Base-by-base conservation (phyloP, 2,113 vertebrate species). In the Myanophis thanlyinensis region DNA sequence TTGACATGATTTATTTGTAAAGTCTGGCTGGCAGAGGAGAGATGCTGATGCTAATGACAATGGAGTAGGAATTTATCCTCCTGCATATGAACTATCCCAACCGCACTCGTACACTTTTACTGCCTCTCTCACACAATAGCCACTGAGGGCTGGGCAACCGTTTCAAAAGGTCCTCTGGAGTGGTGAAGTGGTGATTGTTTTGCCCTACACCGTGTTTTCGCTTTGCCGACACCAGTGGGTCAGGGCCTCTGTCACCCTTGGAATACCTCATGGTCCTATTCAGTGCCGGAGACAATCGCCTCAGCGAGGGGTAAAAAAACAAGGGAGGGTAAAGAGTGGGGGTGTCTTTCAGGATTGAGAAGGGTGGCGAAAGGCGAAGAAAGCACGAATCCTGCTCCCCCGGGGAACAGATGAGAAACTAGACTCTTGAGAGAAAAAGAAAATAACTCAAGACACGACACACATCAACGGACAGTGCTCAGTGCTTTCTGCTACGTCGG, bases 401-500 rank as follows among this genome's bases (percentile, higher is more conserved):
- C 35, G 0, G 2, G 18, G 18, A 93, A 93, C 52, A 67, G 90
- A 88, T 47, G 53, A 51, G 27, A 91, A 89, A 40, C 51, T 30
- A 73, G 85, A 87, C 46, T 62, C 52, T 10, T 10, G 86, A 93
- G 86, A 35, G 40, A 44, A 67, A 73, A 80, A 85, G 87, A 67
- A 86, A 93, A 85, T 25, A 85, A 54, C 30, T 91, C 87, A 89
- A 52, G 67, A 51, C 48, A 52, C 12, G 30, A 47, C 80, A 89
- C 46, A 46, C 86, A 40, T 91, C 90, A 67, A 91, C 47, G 67
- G 88, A 85, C 80, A 91, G 46, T 2, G 8, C 53, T 73, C 80
- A 40, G 90, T n/a, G 91, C 62, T 93, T 92, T 92, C 93, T 92
- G 90, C 90, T 91, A 87, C 87, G 89, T 89, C 87, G 59, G 54